phyloP scores from a whole-genome alignment of 2,888 invertebrate genomes.

The Pseudococcus longispinus region DNA sequence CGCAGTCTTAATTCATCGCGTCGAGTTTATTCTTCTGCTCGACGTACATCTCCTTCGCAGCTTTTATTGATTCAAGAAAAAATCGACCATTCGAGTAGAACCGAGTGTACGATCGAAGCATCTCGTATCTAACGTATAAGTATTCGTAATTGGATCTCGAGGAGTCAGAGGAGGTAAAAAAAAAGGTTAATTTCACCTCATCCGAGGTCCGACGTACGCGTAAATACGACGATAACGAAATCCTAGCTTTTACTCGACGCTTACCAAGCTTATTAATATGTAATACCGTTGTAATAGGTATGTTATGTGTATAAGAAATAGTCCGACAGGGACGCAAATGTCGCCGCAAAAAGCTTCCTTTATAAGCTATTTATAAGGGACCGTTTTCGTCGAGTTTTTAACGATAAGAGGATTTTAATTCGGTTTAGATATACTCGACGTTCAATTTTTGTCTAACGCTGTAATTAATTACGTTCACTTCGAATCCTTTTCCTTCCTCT shows the following conservation, averaged over 20 bases:
- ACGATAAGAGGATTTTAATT: slow-evolving; percentile 46
- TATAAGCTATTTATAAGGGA: slow-evolving; percentile 42
- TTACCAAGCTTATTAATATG: slow-evolving; percentile 24
- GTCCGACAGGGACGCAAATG: background rate
- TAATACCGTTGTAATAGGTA: slow-evolving; percentile 36
- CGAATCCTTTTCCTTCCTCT: background rate
- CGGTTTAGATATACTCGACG: slow-evolving; percentile 38
- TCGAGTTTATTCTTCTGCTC: background rate
- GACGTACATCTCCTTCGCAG: background rate
- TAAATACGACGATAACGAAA: background rate
- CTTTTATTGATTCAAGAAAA: background rate
- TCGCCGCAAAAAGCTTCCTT: slow-evolving; percentile 30
- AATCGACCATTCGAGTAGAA: background rate
- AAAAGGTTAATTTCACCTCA: background rate
- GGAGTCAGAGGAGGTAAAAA: background rate
- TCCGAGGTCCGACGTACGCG: background rate
- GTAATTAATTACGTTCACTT: slow-evolving; percentile 33
- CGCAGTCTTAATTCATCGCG: background rate
- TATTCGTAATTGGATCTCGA: background rate
- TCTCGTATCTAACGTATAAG: background rate
- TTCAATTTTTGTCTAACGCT: slow-evolving; percentile 24
- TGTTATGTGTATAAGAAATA: slow-evolving; percentile 32
- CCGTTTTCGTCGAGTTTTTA: slow-evolving; percentile 39
- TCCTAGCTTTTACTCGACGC: background rate
- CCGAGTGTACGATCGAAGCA: background rate